A percentile compares a stretch with the other conserved stretches of the same genome.
Conservation (phyloP, 2,888 invertebrate genomes). For the Agrilus cyanescens region DNA sequence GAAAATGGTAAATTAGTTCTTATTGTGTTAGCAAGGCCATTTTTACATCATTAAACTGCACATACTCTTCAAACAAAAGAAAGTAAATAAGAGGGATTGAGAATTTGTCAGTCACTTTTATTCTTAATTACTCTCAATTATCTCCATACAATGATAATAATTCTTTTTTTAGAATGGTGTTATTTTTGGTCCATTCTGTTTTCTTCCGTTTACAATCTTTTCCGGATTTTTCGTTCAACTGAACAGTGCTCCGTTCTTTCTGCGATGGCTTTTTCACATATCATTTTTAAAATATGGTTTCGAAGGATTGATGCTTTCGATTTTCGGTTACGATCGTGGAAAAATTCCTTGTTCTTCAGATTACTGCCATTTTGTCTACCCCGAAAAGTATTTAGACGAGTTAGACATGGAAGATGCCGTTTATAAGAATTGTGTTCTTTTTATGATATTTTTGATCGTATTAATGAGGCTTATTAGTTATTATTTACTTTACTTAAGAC, state of each 20-base stretch:
- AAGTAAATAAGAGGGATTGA: no score
- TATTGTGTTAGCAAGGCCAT: no score
- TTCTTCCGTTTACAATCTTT: constrained; percentile 80
- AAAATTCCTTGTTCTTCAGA: constrained; percentile 61
- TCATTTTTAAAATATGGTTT: constrained; percentile 85
- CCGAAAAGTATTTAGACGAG: constrained; percentile 60
- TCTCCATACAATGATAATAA: neutral
- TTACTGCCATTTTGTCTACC: constrained; percentile 64
- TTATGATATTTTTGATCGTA: constrained; percentile 52
- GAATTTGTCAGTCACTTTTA: neutral
- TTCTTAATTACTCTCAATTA: neutral
- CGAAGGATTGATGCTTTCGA: constrained; percentile 67
- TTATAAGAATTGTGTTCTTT: constrained; percentile 52
- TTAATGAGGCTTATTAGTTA: constrained; percentile 53
- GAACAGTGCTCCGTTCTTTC: constrained; percentile 62
- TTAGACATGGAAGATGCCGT: constrained; percentile 57
- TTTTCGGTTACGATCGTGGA: constrained; percentile 70
- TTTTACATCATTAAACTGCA: no score
- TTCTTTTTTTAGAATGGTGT: constrained; percentile 64
- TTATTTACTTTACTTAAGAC: constrained; percentile 39
- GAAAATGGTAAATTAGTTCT: no score
- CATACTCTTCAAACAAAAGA: no score
- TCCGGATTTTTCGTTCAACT: constrained; percentile 86
- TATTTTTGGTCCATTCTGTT: constrained; percentile 77
- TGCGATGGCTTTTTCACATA: constrained; percentile 77